Base-by-base conservation (phyloP, 2,888 invertebrate species). In the Alviniconcha strummeri region DNA sequence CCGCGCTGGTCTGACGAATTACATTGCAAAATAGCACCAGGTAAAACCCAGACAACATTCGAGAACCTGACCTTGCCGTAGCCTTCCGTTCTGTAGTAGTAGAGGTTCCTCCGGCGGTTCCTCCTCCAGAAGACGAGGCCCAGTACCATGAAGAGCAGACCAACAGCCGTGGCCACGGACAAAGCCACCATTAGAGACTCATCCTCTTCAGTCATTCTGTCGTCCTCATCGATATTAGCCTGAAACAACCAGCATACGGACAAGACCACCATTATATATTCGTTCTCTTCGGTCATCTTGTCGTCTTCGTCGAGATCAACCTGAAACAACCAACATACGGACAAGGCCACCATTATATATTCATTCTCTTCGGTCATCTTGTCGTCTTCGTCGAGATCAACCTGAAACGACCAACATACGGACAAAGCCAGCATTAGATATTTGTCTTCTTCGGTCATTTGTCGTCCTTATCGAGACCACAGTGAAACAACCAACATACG, bases 81-180 rank as follows among this genome's bases (percentile, higher is more conserved):
- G 36, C 75, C 64, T 6, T 84, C 82, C 36, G 60, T 7, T 64
- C 82, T 74, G 71, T 82, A 71, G 71, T 77, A 71, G 77, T 36
- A 19, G 19, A 64, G 17, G n/a, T 54, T 67, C 77, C 82, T 52
- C 13, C 67, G 67, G 15, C 82, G 55, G 54, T 64, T 52, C 57
- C 67, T 17, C 19, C 82, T 36, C 64, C 72, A 76, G 82, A 82
- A 82, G 36, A 77, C 19, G 55, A 82, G 77, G 5, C 64, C 82
- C 19, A 76, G 75, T 67, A 82, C 76, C 77, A 82, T 54, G 57
- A 82, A 82, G 19, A 82, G 77, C 56, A 76, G 76, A 3, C 76
- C 82, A 55, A 82, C 82, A 13, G 75, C 77, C 0, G 77, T 60
- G 36, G 64, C 77, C 77, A 82, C 82, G 2, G 71, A 54, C 69